A percentile compares a stretch with the other conserved stretches of the same genome.
These are phyloP conservation scores for Aphidoletes aphidimyza DNA, from an alignment of 2,888 invertebrate genomes.

Conservation along the genomic window DNA sequence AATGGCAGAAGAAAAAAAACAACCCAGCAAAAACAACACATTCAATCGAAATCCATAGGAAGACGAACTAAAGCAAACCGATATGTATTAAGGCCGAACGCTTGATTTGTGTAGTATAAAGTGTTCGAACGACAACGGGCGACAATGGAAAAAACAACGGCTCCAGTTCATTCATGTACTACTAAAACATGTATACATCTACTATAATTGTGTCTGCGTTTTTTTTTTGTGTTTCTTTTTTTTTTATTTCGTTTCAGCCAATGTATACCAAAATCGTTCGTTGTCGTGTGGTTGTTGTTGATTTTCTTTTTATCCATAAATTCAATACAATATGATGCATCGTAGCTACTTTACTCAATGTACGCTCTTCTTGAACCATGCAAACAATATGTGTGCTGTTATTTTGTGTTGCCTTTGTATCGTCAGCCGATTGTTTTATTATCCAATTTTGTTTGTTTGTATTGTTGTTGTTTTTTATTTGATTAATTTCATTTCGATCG, in stretches of 20 bases:
- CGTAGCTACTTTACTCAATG: neutral
- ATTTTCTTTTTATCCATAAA: neutral
- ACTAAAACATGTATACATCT: neutral
- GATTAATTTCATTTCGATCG: no score
- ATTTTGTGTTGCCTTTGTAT: neutral
- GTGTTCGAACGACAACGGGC: neutral
- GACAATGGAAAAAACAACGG: neutral
- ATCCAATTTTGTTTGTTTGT: no score
- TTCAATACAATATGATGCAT: neutral
- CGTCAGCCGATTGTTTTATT: conserved; percentile 11
- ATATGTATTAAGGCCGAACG: neutral
- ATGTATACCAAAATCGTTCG: neutral
- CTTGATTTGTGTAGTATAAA: conserved; percentile 4
- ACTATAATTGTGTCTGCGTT: neutral
- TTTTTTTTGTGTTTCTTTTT: no score
- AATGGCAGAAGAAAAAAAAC: neutral
- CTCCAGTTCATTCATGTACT: neutral
- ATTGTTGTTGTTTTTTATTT: no score
- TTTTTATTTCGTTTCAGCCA: no score
- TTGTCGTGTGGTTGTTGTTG: no score
- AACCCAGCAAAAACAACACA: neutral
- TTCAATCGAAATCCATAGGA: neutral
- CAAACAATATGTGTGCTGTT: neutral
- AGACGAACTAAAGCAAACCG: no score
- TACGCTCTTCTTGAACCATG: no score